Evolutionary conservation across 2,888 invertebrate genomes (phyloP).

Genomic region (Tipula confusa): DNA sequence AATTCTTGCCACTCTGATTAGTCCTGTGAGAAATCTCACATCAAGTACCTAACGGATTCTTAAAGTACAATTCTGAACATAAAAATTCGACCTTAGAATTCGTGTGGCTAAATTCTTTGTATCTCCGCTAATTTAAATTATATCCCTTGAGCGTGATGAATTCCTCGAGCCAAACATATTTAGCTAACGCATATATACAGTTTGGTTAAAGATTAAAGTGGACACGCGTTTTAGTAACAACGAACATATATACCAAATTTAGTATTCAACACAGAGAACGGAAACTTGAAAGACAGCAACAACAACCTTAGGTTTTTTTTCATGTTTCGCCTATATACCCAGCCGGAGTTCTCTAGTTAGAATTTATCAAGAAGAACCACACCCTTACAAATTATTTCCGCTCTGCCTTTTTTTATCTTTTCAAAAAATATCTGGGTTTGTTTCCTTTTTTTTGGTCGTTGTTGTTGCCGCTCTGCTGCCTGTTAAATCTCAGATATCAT

Average conservation of each 20-base stretch:
- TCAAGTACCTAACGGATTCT: too few species aligned
- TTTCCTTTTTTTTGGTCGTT: neutral
- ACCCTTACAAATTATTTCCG: conserved; percentile 20
- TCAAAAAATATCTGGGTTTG: conserved; percentile 20
- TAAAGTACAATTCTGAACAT: too few species aligned
- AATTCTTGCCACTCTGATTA: too few species aligned
- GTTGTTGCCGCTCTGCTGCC: conserved; percentile 3
- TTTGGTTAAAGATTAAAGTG: neutral
- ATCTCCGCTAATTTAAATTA: too few species aligned
- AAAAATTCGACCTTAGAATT: too few species aligned
- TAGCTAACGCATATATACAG: too few species aligned
- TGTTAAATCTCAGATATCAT: conserved; percentile 16
- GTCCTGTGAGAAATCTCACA: too few species aligned
- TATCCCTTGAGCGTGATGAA: too few species aligned
- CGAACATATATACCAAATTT: neutral
- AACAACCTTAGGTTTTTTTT: neutral
- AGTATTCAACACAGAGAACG: neutral
- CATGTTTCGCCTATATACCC: neutral
- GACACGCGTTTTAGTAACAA: conserved; percentile 16
- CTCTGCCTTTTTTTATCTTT: conserved; percentile 21
- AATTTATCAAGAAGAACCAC: conserved; percentile 20
- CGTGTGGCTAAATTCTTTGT: too few species aligned
- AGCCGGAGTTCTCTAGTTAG: conserved; percentile 20
- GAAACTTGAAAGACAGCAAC: conserved; percentile 5
- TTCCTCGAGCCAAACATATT: too few species aligned